phyloP scores from a whole-genome alignment of 2,888 invertebrate species.

The Chrysotoxum bicinctum region DNA sequence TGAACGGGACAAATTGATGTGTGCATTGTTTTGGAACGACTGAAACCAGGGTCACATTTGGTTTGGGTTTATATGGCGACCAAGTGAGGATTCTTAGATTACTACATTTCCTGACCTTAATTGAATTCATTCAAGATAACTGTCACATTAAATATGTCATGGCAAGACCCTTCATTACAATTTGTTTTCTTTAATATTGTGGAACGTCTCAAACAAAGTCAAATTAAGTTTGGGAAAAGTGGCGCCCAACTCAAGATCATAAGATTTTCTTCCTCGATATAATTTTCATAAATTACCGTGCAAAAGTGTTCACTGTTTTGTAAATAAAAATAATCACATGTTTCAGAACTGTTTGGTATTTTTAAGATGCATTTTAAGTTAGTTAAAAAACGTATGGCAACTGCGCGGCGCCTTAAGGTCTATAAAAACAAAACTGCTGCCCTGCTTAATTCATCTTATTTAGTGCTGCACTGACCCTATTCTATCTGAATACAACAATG shows the following conservation, averaged over 20 bases:
- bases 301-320: too few relatives aligned
- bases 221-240: background rate
- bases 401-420: background rate
- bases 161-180: too few relatives aligned
- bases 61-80: background rate
- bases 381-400: background rate
- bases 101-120: background rate
- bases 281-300: too few relatives aligned
- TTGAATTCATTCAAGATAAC: background rate
- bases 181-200: background rate
- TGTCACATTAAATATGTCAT: too few relatives aligned
- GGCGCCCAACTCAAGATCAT: background rate
- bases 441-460: background rate
- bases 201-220: background rate
- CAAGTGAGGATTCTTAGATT: background rate
- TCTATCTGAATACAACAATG: slow-evolving; percentile 40
- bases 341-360: too few relatives aligned
- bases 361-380: background rate
- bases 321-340: too few relatives aligned
- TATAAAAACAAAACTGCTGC: background rate
- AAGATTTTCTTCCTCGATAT: too few relatives aligned
- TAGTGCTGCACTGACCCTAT: slow-evolving; percentile 43
- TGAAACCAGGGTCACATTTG: slow-evolving; percentile 3
- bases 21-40: slow-evolving; percentile 59
- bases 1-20: slow-evolving; percentile 62